Evolutionary conservation across 2,888 invertebrate species (phyloP).

Genomic region (Nudaria mundana): DNA sequence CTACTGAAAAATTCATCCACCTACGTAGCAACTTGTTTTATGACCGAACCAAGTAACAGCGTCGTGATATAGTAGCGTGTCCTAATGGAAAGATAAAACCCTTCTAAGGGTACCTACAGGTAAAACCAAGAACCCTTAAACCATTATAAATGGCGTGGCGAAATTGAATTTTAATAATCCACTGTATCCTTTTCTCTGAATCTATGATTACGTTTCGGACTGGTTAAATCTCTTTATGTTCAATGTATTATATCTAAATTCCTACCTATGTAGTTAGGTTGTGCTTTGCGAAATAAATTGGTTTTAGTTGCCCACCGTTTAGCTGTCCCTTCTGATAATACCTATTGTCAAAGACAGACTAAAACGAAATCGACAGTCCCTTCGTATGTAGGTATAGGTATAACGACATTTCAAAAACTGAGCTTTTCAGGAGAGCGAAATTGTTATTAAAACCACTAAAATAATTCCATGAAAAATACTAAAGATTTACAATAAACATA

Average conservation of each 20-base stretch:
- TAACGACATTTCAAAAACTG: too few species aligned
- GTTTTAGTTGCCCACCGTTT: too few species aligned
- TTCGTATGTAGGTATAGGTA: too few species aligned
- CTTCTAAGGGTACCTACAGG: slow-evolving; percentile 30
- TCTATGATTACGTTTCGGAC: slow-evolving; percentile 9
- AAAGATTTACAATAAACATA: too few species aligned
- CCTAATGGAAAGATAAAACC: slow-evolving; percentile 33
- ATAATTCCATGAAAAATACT: too few species aligned
- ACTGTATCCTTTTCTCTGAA: slow-evolving; percentile 24
- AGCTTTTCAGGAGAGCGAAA: too few species aligned
- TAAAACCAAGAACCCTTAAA: slow-evolving; percentile 30
- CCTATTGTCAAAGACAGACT: too few species aligned
- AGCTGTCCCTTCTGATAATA: too few species aligned
- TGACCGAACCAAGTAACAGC: slow-evolving; percentile 2
- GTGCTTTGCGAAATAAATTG: too few species aligned
- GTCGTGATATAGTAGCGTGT: slow-evolving; percentile 12
- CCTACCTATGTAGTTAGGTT: background rate
- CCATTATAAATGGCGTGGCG: slow-evolving; percentile 37
- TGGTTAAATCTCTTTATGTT: slow-evolving; percentile 6
- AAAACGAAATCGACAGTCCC: too few species aligned
- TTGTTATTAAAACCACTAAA: too few species aligned
- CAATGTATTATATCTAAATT: background rate
- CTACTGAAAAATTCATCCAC: slow-evolving; percentile 9
- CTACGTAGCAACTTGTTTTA: slow-evolving; percentile 5
- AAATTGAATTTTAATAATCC: slow-evolving; percentile 49